Conservation (phyloP, 2,797 vertebrate genomes). For the Pipistrellus kuhlii region DNA sequence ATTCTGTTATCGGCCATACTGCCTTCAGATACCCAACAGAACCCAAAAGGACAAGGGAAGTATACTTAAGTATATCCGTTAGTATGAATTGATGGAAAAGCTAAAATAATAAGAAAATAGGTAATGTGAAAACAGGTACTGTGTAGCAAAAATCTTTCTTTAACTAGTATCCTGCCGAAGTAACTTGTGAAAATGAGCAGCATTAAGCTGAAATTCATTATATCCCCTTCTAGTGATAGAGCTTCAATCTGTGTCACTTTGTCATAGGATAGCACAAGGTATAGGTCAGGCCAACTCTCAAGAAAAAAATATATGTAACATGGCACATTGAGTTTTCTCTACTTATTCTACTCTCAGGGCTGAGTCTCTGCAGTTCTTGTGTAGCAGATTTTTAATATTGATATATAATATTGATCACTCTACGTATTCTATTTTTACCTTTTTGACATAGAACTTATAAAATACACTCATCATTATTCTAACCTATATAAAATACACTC, state of each 20-base stretch:
- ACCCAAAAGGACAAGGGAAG: no score
- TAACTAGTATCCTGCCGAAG: not conserved
- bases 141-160: not conserved
- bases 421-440: not conserved
- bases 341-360: not conserved
- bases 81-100: no score
- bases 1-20: no score
- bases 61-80: no score
- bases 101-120: no score
- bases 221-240: not conserved
- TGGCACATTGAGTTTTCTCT: not conserved
- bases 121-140: not conserved
- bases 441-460: not conserved
- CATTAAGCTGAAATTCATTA: not conserved
- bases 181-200: not conserved
- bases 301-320: not conserved
- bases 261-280: no score
- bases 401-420: not conserved
- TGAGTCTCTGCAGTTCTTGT: not conserved
- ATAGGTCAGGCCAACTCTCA: not conserved
- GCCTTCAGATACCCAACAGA: no score
- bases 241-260: not conserved
- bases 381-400: not conserved
- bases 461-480: not conserved
- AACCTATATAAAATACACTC: not conserved